Evolutionary conservation across 2,797 vertebrate species (phyloP).

Genomic region (Atherinosoma microstoma): DNA sequence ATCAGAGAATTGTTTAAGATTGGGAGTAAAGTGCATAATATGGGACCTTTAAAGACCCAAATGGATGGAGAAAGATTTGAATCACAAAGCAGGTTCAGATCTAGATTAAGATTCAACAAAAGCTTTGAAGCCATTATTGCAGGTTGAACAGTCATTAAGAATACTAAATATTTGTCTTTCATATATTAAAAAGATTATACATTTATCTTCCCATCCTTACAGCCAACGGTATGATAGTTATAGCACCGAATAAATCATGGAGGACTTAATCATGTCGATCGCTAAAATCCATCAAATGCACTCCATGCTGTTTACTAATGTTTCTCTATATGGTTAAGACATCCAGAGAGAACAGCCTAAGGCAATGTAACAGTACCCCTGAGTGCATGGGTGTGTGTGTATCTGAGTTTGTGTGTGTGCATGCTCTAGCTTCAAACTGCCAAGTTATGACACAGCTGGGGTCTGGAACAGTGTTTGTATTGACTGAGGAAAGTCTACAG

Average conservation of each 20-base stretch:
- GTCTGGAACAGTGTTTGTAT: conserved; percentile 70
- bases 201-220: conserved; percentile 16
- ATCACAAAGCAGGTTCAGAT: not conserved
- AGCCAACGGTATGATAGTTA: conserved; percentile 25
- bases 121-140: not conserved
- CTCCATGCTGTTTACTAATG: conserved; percentile 56
- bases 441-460: conserved; percentile 53
- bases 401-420: conserved; percentile 8
- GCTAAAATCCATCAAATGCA: conserved; percentile 56
- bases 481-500: conserved; percentile 69
- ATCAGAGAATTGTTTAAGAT: no score
- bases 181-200: not conserved
- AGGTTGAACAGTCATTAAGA: not conserved
- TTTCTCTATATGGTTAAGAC: conserved; percentile 65
- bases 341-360: conserved; percentile 53
- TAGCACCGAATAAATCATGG: conserved; percentile 8
- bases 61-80: not conserved
- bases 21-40: no score
- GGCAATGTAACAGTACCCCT: conserved; percentile 41
- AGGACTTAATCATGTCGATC: conserved; percentile 51
- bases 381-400: conserved; percentile 6
- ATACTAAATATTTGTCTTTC: not conserved
- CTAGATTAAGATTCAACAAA: not conserved
- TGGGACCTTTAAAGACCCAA: not conserved
- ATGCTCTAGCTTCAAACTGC: conserved; percentile 24